Conservation (phyloP, 2,888 invertebrate species). For the Drosophila conformis region DNA sequence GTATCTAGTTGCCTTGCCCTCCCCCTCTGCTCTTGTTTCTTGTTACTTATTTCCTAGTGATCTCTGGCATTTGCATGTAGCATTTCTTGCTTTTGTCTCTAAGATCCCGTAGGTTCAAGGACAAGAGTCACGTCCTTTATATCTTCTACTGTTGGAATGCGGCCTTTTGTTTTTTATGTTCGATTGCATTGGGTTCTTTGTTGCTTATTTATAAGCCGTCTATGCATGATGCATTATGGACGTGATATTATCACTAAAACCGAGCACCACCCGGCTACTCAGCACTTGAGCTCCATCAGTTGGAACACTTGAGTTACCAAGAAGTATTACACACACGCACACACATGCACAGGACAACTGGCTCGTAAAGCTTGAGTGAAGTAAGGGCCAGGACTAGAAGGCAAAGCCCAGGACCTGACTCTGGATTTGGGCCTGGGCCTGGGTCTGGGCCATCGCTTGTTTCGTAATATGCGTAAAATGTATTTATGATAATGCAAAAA, state of each 20-base stretch:
- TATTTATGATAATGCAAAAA: conserved; percentile 83
- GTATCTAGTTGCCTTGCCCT: background rate
- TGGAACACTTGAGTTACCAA: conserved; percentile 33
- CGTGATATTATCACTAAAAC: conserved; percentile 64
- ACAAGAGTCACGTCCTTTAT: background rate
- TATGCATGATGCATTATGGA: conserved; percentile 61
- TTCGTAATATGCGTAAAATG: conserved; percentile 81
- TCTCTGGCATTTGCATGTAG: background rate
- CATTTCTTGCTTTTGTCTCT: background rate
- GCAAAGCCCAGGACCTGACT: conserved; percentile 7
- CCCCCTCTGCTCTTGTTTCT: background rate
- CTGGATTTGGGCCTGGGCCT: conserved; percentile 3
- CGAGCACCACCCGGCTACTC: conserved; percentile 9
- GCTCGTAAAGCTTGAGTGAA: conserved; percentile 40
- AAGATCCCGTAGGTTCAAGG: background rate
- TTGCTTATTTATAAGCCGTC: conserved; percentile 57
- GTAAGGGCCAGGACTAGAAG: background rate
- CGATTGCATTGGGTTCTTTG: conserved; percentile 25
- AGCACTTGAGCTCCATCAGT: conserved; percentile 40
- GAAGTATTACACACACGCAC: conserved; percentile 9
- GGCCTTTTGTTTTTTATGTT: conserved; percentile 36
- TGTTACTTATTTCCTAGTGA: background rate
- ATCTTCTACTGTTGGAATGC: background rate
- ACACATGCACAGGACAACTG: conserved; percentile 17
- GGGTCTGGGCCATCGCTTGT: conserved; percentile 9